Evolutionary conservation across 2,888 invertebrate species (phyloP), one percentile per base, ranked within the genome.

Genomic region (Xanthorhoe designata): DNA sequence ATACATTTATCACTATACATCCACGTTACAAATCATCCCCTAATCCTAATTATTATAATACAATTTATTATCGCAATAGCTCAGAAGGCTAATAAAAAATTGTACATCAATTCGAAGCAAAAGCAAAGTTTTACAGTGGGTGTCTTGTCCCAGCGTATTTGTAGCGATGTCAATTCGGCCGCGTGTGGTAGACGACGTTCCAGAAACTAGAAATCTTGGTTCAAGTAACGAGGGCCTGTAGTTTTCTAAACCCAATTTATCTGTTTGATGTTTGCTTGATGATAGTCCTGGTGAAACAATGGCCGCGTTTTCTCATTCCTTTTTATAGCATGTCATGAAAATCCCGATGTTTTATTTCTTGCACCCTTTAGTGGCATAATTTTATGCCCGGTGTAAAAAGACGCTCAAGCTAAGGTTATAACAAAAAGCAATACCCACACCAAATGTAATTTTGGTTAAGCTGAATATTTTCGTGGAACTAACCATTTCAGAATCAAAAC

Each of bases 161-260:
- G 66, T 62, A 58, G 61, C 61, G 50, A n/a, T 62, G 66, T 61
- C 61, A 61, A 54, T 58, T 54, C 45, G 61, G 50, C 42, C 53
- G 54, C 58, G 54, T 58, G 61, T 54, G 58, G 54, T 54, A 49
- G 54, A 47, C 57, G 52, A 53, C 53, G 47, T 42, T 54, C 58
- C 19, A 58, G 58, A 63, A 61, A 56, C 60, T 42, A 50, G 49
- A 61, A 54, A 54, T 54, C 38, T 10, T 18, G 58, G 38, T 29
- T 17, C 64, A 64, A 60, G 59, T 60, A 54, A 64, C 38, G 13
- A 64, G 59, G 55, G 55, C 19, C 18, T 54, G 53, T 47, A 49
- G 54, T 64, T 58, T 64, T 58, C 32, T 35, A 6, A 49, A 29
- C 19, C 18, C 49, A 35, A 29, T 61, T 54, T 49, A 45, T 42